These are phyloP conservation scores for human DNA, from an alignment of 2,113 vertebrate species.

Conservation along the genomic window DNA sequence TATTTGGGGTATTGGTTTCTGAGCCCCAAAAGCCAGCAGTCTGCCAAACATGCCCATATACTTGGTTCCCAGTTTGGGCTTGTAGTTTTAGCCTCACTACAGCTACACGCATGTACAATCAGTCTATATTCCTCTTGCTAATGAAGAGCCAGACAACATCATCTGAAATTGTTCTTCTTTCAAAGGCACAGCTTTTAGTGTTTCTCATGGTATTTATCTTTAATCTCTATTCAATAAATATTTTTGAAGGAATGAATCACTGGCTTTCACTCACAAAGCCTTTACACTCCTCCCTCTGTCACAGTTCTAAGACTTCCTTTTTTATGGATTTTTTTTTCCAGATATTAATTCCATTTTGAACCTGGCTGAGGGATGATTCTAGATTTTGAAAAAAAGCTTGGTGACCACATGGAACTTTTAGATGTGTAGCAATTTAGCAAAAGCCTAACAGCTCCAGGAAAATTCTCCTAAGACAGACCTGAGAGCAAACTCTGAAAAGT, in stretches of 20 bases:
- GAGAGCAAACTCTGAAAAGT: neutral
- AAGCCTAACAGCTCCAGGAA: neutral
- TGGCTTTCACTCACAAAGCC: neutral
- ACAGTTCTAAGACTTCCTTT: neutral
- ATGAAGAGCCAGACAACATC: neutral
- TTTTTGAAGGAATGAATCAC: neutral
- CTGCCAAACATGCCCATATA: neutral
- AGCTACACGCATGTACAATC: neutral
- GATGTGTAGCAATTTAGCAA: neutral
- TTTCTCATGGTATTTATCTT: neutral
- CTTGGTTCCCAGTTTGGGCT: neutral
- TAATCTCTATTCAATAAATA: neutral
- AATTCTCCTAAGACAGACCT: neutral
- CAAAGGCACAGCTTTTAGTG: neutral
- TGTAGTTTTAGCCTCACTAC: neutral
- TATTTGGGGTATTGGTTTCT: neutral
- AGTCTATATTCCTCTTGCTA: neutral
- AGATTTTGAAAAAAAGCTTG: neutral
- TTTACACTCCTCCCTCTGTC: rapidly evolving
- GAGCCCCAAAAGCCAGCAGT: neutral
- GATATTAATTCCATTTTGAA: neutral
- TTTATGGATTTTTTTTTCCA: neutral
- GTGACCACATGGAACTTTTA: neutral
- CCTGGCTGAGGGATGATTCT: neutral
- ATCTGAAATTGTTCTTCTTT: neutral